Percentiles rank a stretch among this genome's conserved stretches.
Conservation (phyloP, 2,113 vertebrate genomes). For the Muscicapa adusta region DNA sequence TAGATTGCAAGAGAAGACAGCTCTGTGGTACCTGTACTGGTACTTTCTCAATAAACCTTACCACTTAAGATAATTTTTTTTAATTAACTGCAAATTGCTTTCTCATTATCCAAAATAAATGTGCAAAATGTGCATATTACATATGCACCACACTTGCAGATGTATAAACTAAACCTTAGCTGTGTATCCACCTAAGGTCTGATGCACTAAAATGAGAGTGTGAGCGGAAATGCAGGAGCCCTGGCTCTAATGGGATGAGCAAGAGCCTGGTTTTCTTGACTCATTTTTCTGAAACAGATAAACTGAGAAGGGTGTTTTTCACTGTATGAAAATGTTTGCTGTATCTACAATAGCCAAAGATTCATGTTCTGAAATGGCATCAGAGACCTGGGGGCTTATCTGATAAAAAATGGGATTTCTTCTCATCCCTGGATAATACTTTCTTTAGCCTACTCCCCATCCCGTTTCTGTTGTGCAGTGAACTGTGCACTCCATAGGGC, state of each 20-base stretch:
- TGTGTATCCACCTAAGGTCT: not conserved
- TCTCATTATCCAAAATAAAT: not conserved
- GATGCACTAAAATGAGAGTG: not conserved
- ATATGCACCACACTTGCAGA: not conserved
- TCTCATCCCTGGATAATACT: not conserved
- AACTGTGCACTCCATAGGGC: not conserved
- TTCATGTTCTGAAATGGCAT: not conserved
- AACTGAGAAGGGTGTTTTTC: not conserved
- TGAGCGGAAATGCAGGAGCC: not conserved
- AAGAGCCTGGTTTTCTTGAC: not conserved
- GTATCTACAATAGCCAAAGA: not conserved
- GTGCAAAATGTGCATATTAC: not conserved
- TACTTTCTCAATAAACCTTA: not conserved
- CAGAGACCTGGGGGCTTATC: not conserved
- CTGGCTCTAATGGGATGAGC: not conserved
- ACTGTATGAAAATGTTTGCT: not conserved
- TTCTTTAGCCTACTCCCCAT: not conserved
- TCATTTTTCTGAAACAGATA: not conserved
- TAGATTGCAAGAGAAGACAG: not conserved
- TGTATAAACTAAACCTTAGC: not conserved
- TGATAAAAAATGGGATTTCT: slow-evolving; percentile 38
- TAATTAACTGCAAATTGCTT: not conserved
- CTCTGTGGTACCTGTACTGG: not conserved
- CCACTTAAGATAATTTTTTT: not conserved
- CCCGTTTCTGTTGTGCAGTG: not conserved